Evolutionary conservation across 30 jellyfish, hydroid and myxozoan genomes (phyloP).

Genomic region (Cassiopea xamachana): DNA sequence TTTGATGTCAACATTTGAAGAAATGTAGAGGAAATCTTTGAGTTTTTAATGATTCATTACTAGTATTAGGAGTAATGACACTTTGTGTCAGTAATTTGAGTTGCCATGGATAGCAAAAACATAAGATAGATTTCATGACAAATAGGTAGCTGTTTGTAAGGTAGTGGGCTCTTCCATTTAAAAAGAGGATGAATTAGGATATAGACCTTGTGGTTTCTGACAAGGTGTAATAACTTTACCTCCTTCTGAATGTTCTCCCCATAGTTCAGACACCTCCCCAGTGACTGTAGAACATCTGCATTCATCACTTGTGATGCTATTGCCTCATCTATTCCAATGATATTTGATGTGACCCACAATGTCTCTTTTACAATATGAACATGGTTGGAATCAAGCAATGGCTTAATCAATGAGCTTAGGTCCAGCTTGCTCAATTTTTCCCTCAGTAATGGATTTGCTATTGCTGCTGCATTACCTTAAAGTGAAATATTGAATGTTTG

Average conservation of each 20-base stretch:
- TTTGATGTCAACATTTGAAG: no score
- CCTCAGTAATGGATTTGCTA: not conserved
- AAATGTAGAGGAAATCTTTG: no score
- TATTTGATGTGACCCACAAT: conserved; percentile 78
- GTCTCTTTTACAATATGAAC: conserved; percentile 72
- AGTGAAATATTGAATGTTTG: not conserved
- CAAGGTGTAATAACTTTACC: conserved; percentile 24
- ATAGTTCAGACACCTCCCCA: conserved; percentile 45
- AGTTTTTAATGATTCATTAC: no score
- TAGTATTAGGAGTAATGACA: no score
- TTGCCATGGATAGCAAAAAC: no score
- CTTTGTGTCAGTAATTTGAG: no score
- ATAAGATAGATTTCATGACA: no score
- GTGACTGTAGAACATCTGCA: conserved; percentile 11
- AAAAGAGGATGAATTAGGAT: not conserved
- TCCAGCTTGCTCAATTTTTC: not conserved
- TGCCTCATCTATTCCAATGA: conserved; percentile 28
- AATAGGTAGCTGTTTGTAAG: no score
- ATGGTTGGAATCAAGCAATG: conserved; percentile 40
- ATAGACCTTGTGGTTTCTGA: no score
- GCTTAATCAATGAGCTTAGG: conserved; percentile 19
- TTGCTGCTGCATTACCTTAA: conserved; percentile 32
- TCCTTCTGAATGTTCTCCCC: conserved; percentile 73
- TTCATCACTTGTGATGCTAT: conserved; percentile 18
- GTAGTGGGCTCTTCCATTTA: not conserved